These are phyloP conservation scores for Drosophila testacea DNA, from an alignment of 2,888 invertebrate species.

Conservation along the genomic window DNA sequence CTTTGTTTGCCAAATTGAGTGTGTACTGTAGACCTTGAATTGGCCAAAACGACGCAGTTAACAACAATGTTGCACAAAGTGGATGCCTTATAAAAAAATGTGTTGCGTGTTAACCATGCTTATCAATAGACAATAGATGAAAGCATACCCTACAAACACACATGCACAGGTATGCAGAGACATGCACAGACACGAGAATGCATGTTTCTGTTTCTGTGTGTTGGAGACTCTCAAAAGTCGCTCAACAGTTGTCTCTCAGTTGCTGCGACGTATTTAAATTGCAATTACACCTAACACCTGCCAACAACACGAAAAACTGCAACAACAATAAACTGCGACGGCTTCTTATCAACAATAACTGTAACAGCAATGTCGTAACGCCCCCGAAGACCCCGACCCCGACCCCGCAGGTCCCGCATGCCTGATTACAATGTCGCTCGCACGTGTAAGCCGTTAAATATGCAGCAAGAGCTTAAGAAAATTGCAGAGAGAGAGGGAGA, in stretches of 20 bases:
- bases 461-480: slow-evolving; percentile 27
- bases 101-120: slow-evolving; percentile 22
- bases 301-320: slow-evolving; percentile 12
- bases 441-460: slow-evolving; percentile 71
- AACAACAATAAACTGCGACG: slow-evolving; percentile 23
- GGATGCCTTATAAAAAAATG: slow-evolving; percentile 9
- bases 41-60: slow-evolving; percentile 30
- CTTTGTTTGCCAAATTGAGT: background rate
- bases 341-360: slow-evolving; percentile 50
- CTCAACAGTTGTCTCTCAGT: slow-evolving; percentile 30
- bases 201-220: slow-evolving; percentile 2
- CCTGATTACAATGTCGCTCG: slow-evolving; percentile 59
- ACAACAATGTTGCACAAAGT: slow-evolving; percentile 43
- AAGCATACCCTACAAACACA: slow-evolving; percentile 6
- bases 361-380: slow-evolving; percentile 41
- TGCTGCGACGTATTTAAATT: slow-evolving; percentile 50
- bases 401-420: background rate
- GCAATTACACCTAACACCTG: slow-evolving; percentile 48
- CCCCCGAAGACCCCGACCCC: slow-evolving; percentile 3
- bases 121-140: slow-evolving; percentile 33
- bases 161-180: slow-evolving; percentile 3
- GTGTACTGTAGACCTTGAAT: background rate
- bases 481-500: background rate
- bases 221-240: slow-evolving; percentile 11
- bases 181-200: background rate